Conservation (phyloP, 2,888 invertebrate genomes). For the Ptycholaimellus sp. region DNA sequence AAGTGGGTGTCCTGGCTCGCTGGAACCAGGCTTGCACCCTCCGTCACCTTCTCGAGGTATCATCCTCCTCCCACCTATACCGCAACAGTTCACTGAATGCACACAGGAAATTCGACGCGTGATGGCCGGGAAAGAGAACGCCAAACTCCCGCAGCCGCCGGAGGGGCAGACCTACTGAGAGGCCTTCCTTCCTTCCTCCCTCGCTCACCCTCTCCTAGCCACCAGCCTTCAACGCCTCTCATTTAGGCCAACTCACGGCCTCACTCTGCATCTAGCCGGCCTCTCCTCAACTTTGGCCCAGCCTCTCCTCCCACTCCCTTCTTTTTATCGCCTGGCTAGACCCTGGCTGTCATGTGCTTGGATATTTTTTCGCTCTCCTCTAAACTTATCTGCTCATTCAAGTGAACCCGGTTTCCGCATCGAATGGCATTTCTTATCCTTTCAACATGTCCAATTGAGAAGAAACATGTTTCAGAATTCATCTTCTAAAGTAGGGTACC, state of each 20-base stretch:
- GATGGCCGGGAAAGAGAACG: constrained; percentile 93
- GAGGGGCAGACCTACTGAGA: constrained; percentile 66
- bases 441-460: too few relatives aligned
- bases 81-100: too few relatives aligned
- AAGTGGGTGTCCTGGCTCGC: constrained; percentile 66
- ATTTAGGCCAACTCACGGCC: too few relatives aligned
- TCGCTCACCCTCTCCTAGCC: constrained; percentile 1
- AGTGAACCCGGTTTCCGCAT: too few relatives aligned
- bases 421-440: too few relatives aligned
- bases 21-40: constrained; percentile 91
- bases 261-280: constrained; percentile 2
- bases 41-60: constrained; percentile 66
- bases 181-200: background rate
- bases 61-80: too few relatives aligned
- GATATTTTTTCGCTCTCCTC: too few relatives aligned
- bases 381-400: too few relatives aligned
- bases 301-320: constrained; percentile 1
- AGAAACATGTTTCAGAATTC: too few relatives aligned
- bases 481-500: too few relatives aligned
- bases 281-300: constrained; percentile 1
- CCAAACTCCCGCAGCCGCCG: constrained; percentile 89
- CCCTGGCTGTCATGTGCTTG: background rate
- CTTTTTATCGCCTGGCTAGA: constrained; percentile 2
- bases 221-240: background rate
- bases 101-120: too few relatives aligned